Evolutionary conservation across 2,797 vertebrate species (phyloP), one percentile per base, ranked within the genome.

Genomic region (Yasuhikotakia modesta): DNA sequence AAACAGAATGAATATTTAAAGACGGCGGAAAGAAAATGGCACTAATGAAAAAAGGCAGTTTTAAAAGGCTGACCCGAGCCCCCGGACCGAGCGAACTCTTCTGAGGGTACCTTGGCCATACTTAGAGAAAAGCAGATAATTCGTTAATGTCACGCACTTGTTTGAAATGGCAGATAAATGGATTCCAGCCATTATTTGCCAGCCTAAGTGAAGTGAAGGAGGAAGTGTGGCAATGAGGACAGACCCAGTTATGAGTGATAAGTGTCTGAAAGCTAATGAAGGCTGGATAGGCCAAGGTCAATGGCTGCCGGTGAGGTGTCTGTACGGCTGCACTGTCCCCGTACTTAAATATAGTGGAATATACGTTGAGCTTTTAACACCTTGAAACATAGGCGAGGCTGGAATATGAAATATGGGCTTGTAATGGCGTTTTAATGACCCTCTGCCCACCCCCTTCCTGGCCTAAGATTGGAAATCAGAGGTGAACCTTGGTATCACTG

Each of bases 81-180:
- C 93, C 78, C 10, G 30, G 84, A 92, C 88, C 88, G 87, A 84
- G 89, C 89, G 92, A 93, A 93, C 91, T 89, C 91, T 94, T 92
- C 84, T 90, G 91, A 92, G 92, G 92, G 92, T 91, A 93, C 92
- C 92, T 92, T 90, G 89, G 88, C 89, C 92, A 93, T 92, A 94
- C 93, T 94, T 93, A 94, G 91, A 88, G 92, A 94, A 94, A 94
- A 91, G 92, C 91, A 92, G 91, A 92, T 94, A 92, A 93, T 94
- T 94, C 91, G 90, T 94, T 95, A 93, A 93, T 93, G 93, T 94
- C 94, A 91, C 92, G 88, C 90, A 93, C 91, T 93, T 92, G 93
- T 93, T 94, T 91, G 92, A 94, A 95, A 95, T 93, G 92, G 93
- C 91, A 93, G 92, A 95, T 94, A 95, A 95, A 94, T 95, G 94